Percentiles rank a stretch among this genome's conserved stretches.
phyloP scores from a whole-genome alignment of 1,140 invertebrate species.

The Hermatobates lingyangjiaoensis region DNA sequence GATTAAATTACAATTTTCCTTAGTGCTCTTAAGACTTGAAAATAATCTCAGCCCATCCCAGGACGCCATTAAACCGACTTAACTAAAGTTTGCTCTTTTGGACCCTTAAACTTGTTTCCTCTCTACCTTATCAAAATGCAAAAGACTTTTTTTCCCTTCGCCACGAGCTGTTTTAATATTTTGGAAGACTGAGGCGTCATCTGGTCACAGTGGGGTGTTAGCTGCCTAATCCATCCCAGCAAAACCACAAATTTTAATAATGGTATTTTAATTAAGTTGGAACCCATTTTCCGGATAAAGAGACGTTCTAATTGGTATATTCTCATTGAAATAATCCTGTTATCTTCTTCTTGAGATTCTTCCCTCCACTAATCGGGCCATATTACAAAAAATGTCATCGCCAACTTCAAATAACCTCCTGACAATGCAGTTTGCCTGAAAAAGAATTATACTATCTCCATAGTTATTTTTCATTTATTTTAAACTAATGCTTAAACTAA shows the following conservation, averaged over 20 bases:
- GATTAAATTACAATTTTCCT: conserved; percentile 6
- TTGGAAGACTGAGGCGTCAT: conserved; percentile 7
- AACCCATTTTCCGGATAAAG: conserved; percentile 4
- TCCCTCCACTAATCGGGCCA: too few relatives aligned
- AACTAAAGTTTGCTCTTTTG: conserved; percentile 11
- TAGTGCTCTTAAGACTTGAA: neutral
- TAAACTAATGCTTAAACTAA: too few relatives aligned
- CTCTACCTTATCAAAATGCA: conserved; percentile 15
- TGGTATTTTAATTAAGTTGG: conserved; percentile 15
- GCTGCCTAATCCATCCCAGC: neutral
- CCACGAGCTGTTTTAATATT: conserved; percentile 12
- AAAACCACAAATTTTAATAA: conserved; percentile 13
- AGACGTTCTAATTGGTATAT: conserved; percentile 10
- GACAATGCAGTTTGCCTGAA: too few relatives aligned
- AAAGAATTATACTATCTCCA: too few relatives aligned
- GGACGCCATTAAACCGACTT: conserved; percentile 13
- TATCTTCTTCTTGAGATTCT: conserved; percentile 7
- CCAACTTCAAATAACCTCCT: too few relatives aligned
- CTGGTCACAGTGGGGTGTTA: conserved; percentile 1
- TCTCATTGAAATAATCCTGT: conserved; percentile 12
- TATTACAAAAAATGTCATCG: too few relatives aligned
- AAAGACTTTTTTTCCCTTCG: conserved; percentile 11
- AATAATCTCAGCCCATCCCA: conserved; percentile 1
- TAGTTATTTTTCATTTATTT: too few relatives aligned
- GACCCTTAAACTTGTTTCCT: conserved; percentile 11